phyloP scores from a whole-genome alignment of 2,888 invertebrate species.

The Aporophyla lueneburgensis region DNA sequence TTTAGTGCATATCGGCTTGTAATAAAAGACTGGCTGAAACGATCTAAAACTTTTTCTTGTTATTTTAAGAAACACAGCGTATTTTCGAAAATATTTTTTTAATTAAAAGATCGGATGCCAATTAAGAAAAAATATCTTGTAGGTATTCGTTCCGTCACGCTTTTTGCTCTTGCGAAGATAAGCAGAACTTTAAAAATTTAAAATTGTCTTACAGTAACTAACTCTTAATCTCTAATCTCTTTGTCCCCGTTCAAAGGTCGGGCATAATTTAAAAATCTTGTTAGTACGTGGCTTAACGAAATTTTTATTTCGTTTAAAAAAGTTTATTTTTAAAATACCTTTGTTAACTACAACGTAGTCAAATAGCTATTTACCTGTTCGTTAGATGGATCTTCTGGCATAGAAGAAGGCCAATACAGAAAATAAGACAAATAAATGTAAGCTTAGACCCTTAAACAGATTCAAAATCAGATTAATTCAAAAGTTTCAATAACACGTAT shows the following conservation, averaged over 20 bases:
- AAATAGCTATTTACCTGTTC: not conserved
- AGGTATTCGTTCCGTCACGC: conserved; percentile 4
- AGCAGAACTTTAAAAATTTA: not conserved
- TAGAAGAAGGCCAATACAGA: not conserved
- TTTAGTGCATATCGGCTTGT: conserved; percentile 21
- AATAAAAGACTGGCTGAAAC: not conserved
- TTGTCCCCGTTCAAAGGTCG: not conserved
- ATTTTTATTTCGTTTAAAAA: not conserved
- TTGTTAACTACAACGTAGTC: not conserved
- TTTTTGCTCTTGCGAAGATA: conserved; percentile 18
- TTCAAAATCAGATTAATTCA: too few species aligned
- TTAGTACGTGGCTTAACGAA: not conserved
- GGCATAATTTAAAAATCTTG: not conserved
- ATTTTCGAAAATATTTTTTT: not conserved
- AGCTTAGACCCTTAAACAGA: too few species aligned
- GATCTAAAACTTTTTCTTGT: not conserved
- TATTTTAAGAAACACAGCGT: conserved; percentile 3
- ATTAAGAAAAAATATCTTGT: conserved; percentile 23
- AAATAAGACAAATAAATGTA: too few species aligned
- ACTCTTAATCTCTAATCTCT: not conserved
- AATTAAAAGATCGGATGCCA: conserved; percentile 17
- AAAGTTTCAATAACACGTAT: too few species aligned
- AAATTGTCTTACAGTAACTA: not conserved
- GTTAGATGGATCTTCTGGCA: not conserved
- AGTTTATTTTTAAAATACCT: not conserved